Percentiles rank a stretch among this genome's conserved stretches.
Evolutionary conservation across 2,888 invertebrate species (phyloP).

Genomic region (Tetrapedia diversipes): DNA sequence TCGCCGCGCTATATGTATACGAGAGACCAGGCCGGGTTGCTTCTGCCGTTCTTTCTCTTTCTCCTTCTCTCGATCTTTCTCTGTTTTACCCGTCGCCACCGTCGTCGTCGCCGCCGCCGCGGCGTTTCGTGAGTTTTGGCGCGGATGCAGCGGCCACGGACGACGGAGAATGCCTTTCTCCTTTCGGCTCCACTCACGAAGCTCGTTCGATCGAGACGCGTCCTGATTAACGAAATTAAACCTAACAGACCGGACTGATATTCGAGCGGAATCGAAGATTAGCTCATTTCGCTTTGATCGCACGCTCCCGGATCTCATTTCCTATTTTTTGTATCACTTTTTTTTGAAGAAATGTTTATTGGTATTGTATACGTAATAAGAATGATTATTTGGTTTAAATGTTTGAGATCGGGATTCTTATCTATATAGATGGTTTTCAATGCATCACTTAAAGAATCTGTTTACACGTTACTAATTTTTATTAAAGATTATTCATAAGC

Average conservation of each 20-base stretch:
- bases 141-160: slow-evolving; percentile 61
- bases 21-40: slow-evolving; percentile 20
- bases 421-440: too few relatives aligned
- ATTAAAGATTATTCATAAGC: too few relatives aligned
- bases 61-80: slow-evolving; percentile 8
- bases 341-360: neutral
- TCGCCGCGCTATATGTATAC: slow-evolving; percentile 46
- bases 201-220: slow-evolving; percentile 69
- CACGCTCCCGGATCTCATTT: slow-evolving; percentile 10
- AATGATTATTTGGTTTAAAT: too few relatives aligned
- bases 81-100: neutral
- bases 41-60: slow-evolving; percentile 25
- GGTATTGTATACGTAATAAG: too few relatives aligned
- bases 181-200: slow-evolving; percentile 67
- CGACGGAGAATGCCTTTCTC: slow-evolving; percentile 65
- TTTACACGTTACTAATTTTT: too few relatives aligned
- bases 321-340: neutral
- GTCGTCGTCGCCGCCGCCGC: slow-evolving; percentile 5
- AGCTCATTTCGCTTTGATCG: slow-evolving; percentile 27
- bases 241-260: slow-evolving; percentile 62
- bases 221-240: slow-evolving; percentile 71
- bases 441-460: too few relatives aligned
- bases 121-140: slow-evolving; percentile 61
- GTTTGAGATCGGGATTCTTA: too few relatives aligned
- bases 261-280: slow-evolving; percentile 62